Conservation (phyloP, 2,113 vertebrate species). For the Phaethon lepturus region DNA sequence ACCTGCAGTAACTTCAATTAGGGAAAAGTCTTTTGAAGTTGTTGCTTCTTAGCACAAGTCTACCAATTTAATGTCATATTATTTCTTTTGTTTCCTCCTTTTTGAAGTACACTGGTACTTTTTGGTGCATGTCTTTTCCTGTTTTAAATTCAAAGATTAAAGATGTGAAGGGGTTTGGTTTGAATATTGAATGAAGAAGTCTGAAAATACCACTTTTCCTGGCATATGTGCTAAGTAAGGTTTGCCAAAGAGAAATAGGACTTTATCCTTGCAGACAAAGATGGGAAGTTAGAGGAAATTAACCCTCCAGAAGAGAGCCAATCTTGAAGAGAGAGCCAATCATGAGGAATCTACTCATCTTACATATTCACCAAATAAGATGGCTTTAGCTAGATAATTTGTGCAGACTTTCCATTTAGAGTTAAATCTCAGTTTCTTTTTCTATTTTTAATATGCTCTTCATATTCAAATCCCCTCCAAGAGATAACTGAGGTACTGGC, state of each 20-base stretch:
- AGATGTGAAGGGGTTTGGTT: neutral
- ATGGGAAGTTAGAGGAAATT: neutral
- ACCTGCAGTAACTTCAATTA: neutral
- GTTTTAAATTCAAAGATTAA: neutral
- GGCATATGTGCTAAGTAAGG: neutral
- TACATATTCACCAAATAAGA: neutral
- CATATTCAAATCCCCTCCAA: neutral
- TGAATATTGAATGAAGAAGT: neutral
- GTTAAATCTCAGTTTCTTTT: neutral
- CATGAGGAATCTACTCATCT: neutral
- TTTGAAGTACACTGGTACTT: neutral
- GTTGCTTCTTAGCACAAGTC: neutral
- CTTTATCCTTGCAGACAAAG: neutral
- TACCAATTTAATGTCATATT: neutral
- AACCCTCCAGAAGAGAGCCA: neutral
- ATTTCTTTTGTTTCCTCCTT: neutral
- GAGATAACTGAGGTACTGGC: neutral
- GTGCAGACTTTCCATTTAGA: neutral
- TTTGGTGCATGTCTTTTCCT: neutral
- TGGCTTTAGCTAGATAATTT: neutral
- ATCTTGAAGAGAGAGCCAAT: neutral
- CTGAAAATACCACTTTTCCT: neutral
- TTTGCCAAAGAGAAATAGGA: neutral
- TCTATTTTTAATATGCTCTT: neutral
- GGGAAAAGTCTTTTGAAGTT: neutral